Base-by-base conservation (phyloP, 2,113 vertebrate genomes). In the Leuciscus idus region DNA sequence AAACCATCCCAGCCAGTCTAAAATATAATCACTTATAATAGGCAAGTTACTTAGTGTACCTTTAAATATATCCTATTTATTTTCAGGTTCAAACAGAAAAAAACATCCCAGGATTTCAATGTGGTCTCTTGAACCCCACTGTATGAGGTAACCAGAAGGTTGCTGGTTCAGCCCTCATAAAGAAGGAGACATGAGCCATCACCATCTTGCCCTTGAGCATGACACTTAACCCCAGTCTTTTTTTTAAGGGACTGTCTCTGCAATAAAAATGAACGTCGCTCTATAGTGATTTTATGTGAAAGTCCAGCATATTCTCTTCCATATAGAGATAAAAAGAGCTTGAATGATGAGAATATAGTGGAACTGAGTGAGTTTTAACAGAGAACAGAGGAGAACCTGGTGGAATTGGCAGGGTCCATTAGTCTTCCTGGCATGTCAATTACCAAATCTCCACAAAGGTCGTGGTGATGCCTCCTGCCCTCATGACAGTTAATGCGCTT, bases 401-500 rank as follows among this genome's bases (percentile, higher is more conserved):
- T 33, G 10, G 9, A 82, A 66, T 26, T 11, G 17, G 26, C 17
- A 13, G 46, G 21, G 48, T 59, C 81, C 66, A 57, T 83, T 83
- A 83, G 66, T 83, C 50, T 83, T 83, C 30, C 48, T 59, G 66
- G 66, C 66, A 73, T 83, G 30, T 83, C 81, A 83, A 68, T 73
- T 83, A 83, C 39, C 19, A 61, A 9, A 79, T 59, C 77, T 79
- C 52, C 76, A 36, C 52, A 73, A 57, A 72, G 66, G 30, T 83
- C 66, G 73, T 7, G 4, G 8, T 17, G 21, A 59, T 9, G 66
- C 39, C 66, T 55, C 21, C 30, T 83, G 66, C 48, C 81, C 66
- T 72, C 50, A 26, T 73, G 50, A 83, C 81, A 83, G 81, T 83
- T 73, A 73, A 73, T 83, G 50, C 6, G 4, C 50, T 83, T 83